Percentiles rank a stretch among this genome's conserved stretches.
These are phyloP conservation scores for Enteromius anoplus DNA, from an alignment of 2,797 vertebrate genomes.

Conservation along the genomic window DNA sequence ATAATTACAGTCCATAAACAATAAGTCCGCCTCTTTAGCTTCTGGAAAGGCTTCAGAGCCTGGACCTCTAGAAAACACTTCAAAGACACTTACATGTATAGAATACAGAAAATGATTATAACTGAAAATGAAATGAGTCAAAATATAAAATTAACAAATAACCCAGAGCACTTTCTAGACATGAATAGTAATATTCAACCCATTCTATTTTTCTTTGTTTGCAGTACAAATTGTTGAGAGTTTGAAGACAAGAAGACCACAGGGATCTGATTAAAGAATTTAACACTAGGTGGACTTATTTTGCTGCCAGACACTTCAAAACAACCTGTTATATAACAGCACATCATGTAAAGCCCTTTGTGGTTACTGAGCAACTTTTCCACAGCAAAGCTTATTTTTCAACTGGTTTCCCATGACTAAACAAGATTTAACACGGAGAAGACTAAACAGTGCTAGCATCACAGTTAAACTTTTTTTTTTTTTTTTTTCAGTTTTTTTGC, in stretches of 20 bases:
- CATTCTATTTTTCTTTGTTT: background rate
- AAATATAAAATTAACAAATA: background rate
- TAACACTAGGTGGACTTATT: constrained; percentile 5
- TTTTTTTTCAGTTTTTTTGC: background rate
- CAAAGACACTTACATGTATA: constrained; percentile 2
- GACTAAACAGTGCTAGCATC: constrained; percentile 40
- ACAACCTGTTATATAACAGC: constrained; percentile 1
- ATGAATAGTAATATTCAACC: background rate
- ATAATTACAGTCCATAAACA: background rate
- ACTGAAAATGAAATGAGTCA: background rate
- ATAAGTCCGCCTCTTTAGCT: constrained; percentile 10
- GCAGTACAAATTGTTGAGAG: background rate
- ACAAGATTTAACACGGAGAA: constrained; percentile 37
- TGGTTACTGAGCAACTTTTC: constrained; percentile 17
- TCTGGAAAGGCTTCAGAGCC: constrained; percentile 9
- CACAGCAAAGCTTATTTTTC: constrained; percentile 17
- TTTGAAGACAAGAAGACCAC: background rate
- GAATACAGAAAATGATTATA: background rate
- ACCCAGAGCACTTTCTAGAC: background rate
- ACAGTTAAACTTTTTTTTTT: constrained; percentile 46
- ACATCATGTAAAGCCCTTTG: background rate
- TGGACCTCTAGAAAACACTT: background rate
- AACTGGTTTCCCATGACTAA: constrained; percentile 3
- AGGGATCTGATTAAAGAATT: background rate
- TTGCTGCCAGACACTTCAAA: background rate